A percentile compares a stretch with the other conserved stretches of the same genome.
Evolutionary conservation across 2,888 invertebrate species (phyloP).

Genomic region (Salticus scenicus): DNA sequence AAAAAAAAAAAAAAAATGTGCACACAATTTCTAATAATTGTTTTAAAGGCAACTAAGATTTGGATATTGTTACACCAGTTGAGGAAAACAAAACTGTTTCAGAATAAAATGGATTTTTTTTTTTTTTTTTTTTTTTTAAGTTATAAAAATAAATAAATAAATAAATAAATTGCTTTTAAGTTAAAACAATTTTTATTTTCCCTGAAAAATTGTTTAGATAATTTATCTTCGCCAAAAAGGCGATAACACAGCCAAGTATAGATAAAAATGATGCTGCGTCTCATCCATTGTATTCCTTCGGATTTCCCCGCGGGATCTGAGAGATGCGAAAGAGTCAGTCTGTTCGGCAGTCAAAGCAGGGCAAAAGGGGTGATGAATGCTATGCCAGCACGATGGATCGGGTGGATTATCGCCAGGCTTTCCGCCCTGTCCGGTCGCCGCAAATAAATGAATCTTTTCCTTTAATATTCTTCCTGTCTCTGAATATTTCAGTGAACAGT

Average conservation of each 20-base stretch:
- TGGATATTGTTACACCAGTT: too few species aligned
- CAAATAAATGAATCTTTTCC: slow-evolving; percentile 57
- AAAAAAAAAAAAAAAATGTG: too few species aligned
- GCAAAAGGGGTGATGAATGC: slow-evolving; percentile 65
- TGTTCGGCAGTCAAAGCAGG: slow-evolving; percentile 52
- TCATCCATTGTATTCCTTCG: slow-evolving; percentile 3
- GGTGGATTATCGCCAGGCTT: slow-evolving; percentile 63
- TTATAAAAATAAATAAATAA: too few species aligned
- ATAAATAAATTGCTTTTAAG: too few species aligned
- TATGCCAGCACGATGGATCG: slow-evolving; percentile 48
- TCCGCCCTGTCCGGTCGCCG: slow-evolving; percentile 41
- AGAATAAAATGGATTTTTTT: too few species aligned
- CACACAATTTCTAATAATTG: too few species aligned
- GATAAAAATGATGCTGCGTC: not conserved
- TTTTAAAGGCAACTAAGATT: too few species aligned
- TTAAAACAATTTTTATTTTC: too few species aligned
- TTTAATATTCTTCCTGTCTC: slow-evolving; percentile 55
- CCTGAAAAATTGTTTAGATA: too few species aligned
- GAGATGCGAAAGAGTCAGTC: not conserved
- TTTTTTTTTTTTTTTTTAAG: too few species aligned
- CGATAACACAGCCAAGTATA: too few species aligned
- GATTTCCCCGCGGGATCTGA: slow-evolving; percentile 51
- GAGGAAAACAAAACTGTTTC: too few species aligned
- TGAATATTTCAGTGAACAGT: slow-evolving; percentile 62
- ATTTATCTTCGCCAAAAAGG: not conserved